These are phyloP conservation scores for Lateolabrax maculatus DNA, from an alignment of 2,797 vertebrate species.

Conservation along the genomic window DNA sequence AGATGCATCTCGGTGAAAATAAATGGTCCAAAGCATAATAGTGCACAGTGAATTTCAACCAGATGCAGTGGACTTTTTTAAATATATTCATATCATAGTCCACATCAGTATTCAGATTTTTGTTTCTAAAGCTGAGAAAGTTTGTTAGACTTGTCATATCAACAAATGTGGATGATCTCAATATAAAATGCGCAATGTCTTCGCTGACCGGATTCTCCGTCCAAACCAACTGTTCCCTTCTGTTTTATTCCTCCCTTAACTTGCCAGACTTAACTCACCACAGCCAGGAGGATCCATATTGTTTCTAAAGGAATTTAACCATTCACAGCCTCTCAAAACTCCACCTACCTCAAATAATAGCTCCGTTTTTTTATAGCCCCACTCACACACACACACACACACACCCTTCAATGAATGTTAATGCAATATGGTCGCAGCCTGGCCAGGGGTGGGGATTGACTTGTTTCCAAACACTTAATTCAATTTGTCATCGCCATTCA, in stretches of 20 bases:
- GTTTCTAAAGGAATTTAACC: constrained; percentile 78
- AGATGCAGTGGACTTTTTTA: not conserved
- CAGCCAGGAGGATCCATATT: constrained; percentile 50
- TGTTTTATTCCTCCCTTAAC: constrained; percentile 66
- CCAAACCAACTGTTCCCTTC: constrained; percentile 60
- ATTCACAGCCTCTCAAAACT: constrained; percentile 70
- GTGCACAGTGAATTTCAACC: not conserved
- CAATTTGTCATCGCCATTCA: constrained; percentile 89
- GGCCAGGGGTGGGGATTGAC: constrained; percentile 80
- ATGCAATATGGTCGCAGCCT: constrained; percentile 85
- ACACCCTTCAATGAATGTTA: constrained; percentile 81
- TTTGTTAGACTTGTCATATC: constrained; percentile 4
- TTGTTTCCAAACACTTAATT: constrained; percentile 90
- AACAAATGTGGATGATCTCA: constrained; percentile 25
- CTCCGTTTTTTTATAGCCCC: constrained; percentile 60
- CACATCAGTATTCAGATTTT: not conserved
- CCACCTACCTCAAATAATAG: constrained; percentile 75
- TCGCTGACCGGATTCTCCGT: constrained; percentile 10
- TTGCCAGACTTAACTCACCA: constrained; percentile 63
- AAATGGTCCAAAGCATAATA: not conserved
- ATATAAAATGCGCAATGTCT: constrained; percentile 30
- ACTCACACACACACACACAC: constrained; percentile 34
- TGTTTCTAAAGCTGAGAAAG: not conserved
- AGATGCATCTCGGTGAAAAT: not conserved
- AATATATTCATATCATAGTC: not conserved